Evolutionary conservation across 2,113 vertebrate genomes (phyloP).

Genomic region (Melospiza melodia): DNA sequence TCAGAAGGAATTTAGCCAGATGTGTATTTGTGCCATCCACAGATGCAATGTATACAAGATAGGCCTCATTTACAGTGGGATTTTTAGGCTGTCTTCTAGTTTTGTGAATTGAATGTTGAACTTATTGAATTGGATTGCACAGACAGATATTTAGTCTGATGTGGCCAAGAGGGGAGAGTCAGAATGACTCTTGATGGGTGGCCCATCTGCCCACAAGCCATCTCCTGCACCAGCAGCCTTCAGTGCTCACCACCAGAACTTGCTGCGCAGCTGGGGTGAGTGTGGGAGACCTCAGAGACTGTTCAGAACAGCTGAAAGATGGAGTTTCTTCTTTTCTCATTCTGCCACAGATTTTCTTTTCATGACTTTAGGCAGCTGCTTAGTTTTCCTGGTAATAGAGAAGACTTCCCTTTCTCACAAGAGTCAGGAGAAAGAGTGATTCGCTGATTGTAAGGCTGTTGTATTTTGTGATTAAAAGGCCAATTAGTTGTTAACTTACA

Average conservation of each 20-base stretch:
- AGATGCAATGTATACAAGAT: not conserved
- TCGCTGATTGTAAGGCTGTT: not conserved
- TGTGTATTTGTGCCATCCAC: not conserved
- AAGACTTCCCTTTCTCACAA: not conserved
- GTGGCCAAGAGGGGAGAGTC: not conserved
- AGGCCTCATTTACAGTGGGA: not conserved
- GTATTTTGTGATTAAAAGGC: not conserved
- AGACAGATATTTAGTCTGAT: not conserved
- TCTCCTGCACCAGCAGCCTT: not conserved
- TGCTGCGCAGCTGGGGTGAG: not conserved
- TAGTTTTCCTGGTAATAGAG: not conserved
- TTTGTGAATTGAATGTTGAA: not conserved
- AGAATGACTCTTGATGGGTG: not conserved
- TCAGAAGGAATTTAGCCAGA: slow-evolving; percentile 40
- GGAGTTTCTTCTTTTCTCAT: not conserved
- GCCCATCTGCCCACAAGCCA: not conserved
- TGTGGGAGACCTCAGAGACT: not conserved
- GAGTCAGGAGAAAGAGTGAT: not conserved
- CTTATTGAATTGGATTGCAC: not conserved
- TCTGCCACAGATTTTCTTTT: not conserved
- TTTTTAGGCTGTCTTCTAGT: not conserved
- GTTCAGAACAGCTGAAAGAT: not conserved
- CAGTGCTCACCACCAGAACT: not conserved
- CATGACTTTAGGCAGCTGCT: not conserved
- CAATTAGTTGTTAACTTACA: not conserved